Base-by-base conservation (phyloP, 2,888 invertebrate species). In the Xanthorhoe designata region DNA sequence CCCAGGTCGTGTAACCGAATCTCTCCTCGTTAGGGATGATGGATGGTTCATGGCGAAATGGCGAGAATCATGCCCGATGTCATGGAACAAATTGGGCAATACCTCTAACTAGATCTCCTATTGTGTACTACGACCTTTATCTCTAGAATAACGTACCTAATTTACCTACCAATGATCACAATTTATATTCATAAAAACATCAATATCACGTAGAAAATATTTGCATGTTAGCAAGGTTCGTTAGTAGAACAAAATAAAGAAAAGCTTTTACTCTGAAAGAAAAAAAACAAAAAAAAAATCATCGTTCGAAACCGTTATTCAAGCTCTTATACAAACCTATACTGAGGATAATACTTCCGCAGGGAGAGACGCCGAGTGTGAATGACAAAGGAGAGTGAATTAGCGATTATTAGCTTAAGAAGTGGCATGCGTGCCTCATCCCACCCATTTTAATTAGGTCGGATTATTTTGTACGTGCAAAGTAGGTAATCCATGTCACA, bases 1-100 rank as follows among this genome's bases (percentile, higher is more conserved):
- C 73, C 56, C 42, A 49, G 42, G 45, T 42, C 55, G 66, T 51
- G 59, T 59, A 66, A 58, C 62, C 24, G 24, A 58, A 53, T 45
- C 57, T 63, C 62, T 35, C 58, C 85, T 90, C 85, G 86, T 89
- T 89, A 88, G 77, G 61, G 54, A 73, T 88, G 87, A 88, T 84
- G 79, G 83, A 88, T 88, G 77, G 75, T 70, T 66, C 64, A 56
- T 66, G 63, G 66, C 60, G 63, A 53, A 63, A 61, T 54, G 51
- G 54, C 32, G 76, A 79, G 75, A 79, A 77, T 77, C 73, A 72
- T 64, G 68, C 68, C 69, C 72, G 71, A 75, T 79, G 77, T 77
- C 75, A 76, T 67, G 59, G 53, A 68, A 68, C 71, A 79, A 81
- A 82, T 82, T 80, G 78, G 68, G 66, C 75, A 72, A 82, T 78